Evolutionary conservation across 2,888 invertebrate genomes (phyloP).

Genomic region (Barypeithes pellucidus): DNA sequence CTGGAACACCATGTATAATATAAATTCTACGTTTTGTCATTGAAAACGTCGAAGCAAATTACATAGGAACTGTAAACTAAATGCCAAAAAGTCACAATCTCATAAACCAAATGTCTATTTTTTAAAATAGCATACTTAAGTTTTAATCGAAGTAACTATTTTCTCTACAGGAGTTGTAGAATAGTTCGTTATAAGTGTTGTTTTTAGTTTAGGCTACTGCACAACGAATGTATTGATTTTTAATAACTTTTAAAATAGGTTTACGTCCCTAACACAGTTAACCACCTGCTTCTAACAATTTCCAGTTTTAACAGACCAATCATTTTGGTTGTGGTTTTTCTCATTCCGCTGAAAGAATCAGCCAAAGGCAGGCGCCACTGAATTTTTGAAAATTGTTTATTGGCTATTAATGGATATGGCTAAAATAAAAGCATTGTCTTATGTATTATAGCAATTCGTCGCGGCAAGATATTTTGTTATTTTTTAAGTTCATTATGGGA

Average conservation of each 20-base stretch:
- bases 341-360: slow-evolving; percentile 62
- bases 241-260: slow-evolving; percentile 6
- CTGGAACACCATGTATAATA: no score
- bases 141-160: no score
- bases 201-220: not conserved
- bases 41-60: no score
- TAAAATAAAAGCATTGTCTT: no score
- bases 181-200: not conserved
- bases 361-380: slow-evolving; percentile 70
- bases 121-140: no score
- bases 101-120: no score
- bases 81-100: no score
- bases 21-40: no score
- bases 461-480: no score
- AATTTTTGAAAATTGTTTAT: slow-evolving; percentile 34
- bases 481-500: no score
- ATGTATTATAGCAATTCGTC: not conserved
- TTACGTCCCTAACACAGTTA: slow-evolving; percentile 23
- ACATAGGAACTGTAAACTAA: no score
- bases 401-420: not conserved
- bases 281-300: slow-evolving; percentile 25
- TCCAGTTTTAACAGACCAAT: slow-evolving; percentile 23
- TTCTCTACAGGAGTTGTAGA: not conserved
- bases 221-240: no score
- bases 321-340: slow-evolving; percentile 49